phyloP scores from a whole-genome alignment of 2,888 invertebrate genomes.

The Phyllotreta cruciferae region DNA sequence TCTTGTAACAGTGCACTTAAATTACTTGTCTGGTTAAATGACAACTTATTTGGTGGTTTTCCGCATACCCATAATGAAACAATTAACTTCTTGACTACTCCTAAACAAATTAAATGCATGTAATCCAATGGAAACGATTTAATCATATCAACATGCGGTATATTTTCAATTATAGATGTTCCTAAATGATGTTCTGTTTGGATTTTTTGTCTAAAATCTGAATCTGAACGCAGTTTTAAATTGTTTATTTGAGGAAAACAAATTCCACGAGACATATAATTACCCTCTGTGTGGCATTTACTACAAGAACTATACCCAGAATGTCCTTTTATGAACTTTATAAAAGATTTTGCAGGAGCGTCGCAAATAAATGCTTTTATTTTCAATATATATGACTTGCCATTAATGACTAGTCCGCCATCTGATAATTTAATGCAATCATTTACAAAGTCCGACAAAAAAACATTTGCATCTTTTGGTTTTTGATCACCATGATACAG shows the following conservation, averaged over 20 bases:
- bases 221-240: constrained; percentile 24
- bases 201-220: constrained; percentile 26
- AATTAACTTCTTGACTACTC: constrained; percentile 32
- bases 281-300: constrained; percentile 39
- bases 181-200: constrained; percentile 40
- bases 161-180: constrained; percentile 35
- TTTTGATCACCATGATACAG: constrained; percentile 31
- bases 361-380: too few species aligned
- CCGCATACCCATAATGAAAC: constrained; percentile 21
- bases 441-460: constrained; percentile 29
- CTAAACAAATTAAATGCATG: constrained; percentile 36
- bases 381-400: too few species aligned
- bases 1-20: constrained; percentile 7
- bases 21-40: constrained; percentile 10
- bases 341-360: constrained; percentile 21
- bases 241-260: constrained; percentile 31
- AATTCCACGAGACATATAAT: constrained; percentile 22
- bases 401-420: too few species aligned
- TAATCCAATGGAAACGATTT: constrained; percentile 41
- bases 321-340: constrained; percentile 38
- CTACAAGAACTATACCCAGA: constrained; percentile 40
- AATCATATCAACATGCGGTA: constrained; percentile 43
- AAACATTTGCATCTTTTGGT: constrained; percentile 24
- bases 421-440: constrained; percentile 4
- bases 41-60: constrained; percentile 23